These are phyloP conservation scores for Luehdorfia chinensis DNA, from an alignment of 1,140 invertebrate species.

Conservation along the genomic window DNA sequence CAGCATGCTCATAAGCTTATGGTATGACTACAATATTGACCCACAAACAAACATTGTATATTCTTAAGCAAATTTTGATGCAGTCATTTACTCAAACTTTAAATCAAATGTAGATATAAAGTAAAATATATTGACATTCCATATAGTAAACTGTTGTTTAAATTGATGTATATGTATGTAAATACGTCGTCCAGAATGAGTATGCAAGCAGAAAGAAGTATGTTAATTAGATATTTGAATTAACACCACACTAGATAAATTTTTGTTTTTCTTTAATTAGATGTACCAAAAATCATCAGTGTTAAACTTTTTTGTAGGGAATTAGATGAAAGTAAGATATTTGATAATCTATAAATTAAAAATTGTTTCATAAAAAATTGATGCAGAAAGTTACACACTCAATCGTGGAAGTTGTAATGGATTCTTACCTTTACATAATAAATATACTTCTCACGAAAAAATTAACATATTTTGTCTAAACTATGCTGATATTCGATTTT, in stretches of 20 bases:
- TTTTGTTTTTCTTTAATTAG: slow-evolving; percentile 9
- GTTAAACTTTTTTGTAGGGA: slow-evolving; percentile 8
- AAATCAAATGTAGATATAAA: slow-evolving; percentile 74
- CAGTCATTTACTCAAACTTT: slow-evolving; percentile 60
- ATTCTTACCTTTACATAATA: slow-evolving; percentile 3
- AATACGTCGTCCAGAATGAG: slow-evolving; percentile 7
- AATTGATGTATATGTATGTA: slow-evolving; percentile 31
- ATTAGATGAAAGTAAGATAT: slow-evolving; percentile 5
- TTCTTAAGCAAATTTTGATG: slow-evolving; percentile 69
- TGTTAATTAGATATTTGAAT: slow-evolving; percentile 3
- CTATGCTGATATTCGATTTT: no score
- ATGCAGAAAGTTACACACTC: not conserved
- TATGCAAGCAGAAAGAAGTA: slow-evolving; percentile 2
- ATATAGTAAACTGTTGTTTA: slow-evolving; percentile 73
- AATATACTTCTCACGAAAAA: no score
- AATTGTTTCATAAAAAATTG: slow-evolving; percentile 1
- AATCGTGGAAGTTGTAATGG: not conserved
- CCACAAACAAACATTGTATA: slow-evolving; percentile 59
- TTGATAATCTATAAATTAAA: slow-evolving; percentile 4
- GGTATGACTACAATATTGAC: slow-evolving; percentile 42
- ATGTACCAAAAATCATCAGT: slow-evolving; percentile 14
- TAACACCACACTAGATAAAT: slow-evolving; percentile 2
- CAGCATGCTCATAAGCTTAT: slow-evolving; percentile 43
- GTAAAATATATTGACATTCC: slow-evolving; percentile 77
- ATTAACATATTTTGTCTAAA: no score